Evolutionary conservation across 2,888 invertebrate genomes (phyloP).

Genomic region (Andrena camellia): DNA sequence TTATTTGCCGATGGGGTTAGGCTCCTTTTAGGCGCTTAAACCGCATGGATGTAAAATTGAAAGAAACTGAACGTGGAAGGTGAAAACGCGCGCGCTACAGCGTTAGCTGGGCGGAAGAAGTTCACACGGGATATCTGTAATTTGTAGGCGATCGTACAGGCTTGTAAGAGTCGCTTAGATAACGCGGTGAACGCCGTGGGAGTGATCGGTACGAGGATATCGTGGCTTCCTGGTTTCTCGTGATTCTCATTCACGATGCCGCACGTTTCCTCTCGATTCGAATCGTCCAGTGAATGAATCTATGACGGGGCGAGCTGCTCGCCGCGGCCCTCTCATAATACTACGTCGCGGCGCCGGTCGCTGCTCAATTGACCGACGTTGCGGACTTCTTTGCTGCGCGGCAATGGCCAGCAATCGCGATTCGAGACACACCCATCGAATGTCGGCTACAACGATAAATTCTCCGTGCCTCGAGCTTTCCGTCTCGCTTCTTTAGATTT

Average conservation of each 20-base stretch:
- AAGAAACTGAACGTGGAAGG: not conserved
- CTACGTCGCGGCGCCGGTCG: not conserved
- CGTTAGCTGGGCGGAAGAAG: not conserved
- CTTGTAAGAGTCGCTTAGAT: constrained; percentile 47
- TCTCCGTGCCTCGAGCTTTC: not conserved
- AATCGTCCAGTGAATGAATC: constrained; percentile 14
- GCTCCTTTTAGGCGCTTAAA: too few species aligned
- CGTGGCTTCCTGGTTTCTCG: constrained; percentile 56
- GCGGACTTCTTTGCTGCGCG: not conserved
- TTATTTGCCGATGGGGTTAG: not conserved
- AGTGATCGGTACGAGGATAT: constrained; percentile 38
- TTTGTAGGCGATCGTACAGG: constrained; percentile 12
- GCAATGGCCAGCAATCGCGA: too few species aligned
- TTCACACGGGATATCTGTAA: constrained; percentile 31
- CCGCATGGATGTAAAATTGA: not conserved
- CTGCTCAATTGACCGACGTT: not conserved
- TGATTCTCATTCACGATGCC: constrained; percentile 49
- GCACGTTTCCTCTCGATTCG: constrained; percentile 34
- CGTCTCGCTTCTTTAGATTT: not conserved
- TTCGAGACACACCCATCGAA: too few species aligned
- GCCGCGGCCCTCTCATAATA: too few species aligned
- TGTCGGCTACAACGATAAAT: too few species aligned
- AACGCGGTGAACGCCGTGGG: constrained; percentile 48
- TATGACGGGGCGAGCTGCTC: not conserved
- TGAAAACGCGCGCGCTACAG: not conserved